Base-by-base conservation (phyloP, 2,888 invertebrate genomes). In the Diloba caeruleocephala region DNA sequence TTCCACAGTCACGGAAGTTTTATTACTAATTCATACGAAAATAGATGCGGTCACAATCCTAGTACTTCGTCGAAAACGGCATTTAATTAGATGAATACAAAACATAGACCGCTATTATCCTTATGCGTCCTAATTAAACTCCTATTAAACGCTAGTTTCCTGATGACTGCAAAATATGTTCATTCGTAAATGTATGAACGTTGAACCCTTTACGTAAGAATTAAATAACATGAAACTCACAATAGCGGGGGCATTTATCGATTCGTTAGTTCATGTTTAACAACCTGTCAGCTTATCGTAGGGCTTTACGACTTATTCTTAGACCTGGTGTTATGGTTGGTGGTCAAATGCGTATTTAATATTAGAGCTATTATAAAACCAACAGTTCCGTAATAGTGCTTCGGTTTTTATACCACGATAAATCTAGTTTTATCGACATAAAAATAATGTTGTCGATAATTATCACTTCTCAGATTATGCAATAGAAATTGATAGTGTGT, bases 251-350 rank as follows among this genome's bases (percentile, higher is more conserved):
- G 57, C 49, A 61, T 75, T 78, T 77, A 78, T 78, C 71, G 76
- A 78, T 75, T 79, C 39, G 76, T 76, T 67, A 80, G 79, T 76
- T 74, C 78, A 75, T 82, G 84, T 82, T 87, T 79, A 84, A 84
- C 78, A 81, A 81, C 74, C 80, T 87, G 85, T 85, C 88, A 85
- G 76, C 81, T 81, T 86, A 84, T 86, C 80, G 84, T 71, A 61
- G 58, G 55, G 57, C 57, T 87, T 88, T 84, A 88, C 81, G 86
- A 83, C 81, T 80, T 75, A 85, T 86, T 87, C 83, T 82, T 81
- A 70, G 55, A 55, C 57, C 48, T 38, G 50, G 48, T 76, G 73
- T 74, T 75, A 61, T 72, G 59, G 58, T 54, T 62, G n/a, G 60
- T 46, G 74, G 52, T 61, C 66, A 60, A 73, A 71, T 62, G 59